Conservation (phyloP, 2,888 invertebrate species). For the Caradrina clavipalpis region DNA sequence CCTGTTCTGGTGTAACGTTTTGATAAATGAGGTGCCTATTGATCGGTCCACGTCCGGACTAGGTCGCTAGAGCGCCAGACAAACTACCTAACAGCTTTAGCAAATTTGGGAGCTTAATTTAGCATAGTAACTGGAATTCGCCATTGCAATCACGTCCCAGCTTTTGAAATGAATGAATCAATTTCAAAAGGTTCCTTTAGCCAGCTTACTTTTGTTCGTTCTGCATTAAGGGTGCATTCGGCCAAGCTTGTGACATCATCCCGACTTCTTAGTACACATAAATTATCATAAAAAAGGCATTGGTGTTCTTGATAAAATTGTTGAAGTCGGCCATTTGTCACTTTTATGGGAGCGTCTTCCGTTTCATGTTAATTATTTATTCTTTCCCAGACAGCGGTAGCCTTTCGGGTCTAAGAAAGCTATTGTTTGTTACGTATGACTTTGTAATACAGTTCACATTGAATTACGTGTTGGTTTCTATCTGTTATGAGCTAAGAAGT, state of each 20-base stretch:
- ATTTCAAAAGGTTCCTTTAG: background rate
- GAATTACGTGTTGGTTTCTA: constrained; percentile 13
- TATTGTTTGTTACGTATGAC: constrained; percentile 33
- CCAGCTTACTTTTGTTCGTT: constrained; percentile 1
- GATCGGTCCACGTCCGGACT: constrained; percentile 39
- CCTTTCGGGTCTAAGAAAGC: constrained; percentile 26
- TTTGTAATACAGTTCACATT: constrained; percentile 22
- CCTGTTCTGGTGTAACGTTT: constrained; percentile 21
- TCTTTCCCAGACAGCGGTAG: constrained; percentile 24
- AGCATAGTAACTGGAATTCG: constrained; percentile 14
- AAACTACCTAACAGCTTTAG: constrained; percentile 15
- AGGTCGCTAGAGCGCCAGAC: constrained; percentile 33
- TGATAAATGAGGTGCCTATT: constrained; percentile 46
- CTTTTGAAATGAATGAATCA: background rate
- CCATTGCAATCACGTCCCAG: background rate
- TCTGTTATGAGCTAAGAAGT: constrained; percentile 17
- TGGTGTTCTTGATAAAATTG: constrained; percentile 26
- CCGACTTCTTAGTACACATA: constrained; percentile 9
- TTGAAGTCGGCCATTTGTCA: constrained; percentile 32
- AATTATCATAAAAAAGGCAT: constrained; percentile 23
- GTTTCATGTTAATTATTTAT: constrained; percentile 40
- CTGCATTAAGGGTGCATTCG: constrained; percentile 7
- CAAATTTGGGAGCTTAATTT: constrained; percentile 27
- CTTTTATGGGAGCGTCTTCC: constrained; percentile 41
- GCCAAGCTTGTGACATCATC: constrained; percentile 15